Evolutionary conservation across 2,888 invertebrate species (phyloP).

Genomic region (Trichacis sp.): DNA sequence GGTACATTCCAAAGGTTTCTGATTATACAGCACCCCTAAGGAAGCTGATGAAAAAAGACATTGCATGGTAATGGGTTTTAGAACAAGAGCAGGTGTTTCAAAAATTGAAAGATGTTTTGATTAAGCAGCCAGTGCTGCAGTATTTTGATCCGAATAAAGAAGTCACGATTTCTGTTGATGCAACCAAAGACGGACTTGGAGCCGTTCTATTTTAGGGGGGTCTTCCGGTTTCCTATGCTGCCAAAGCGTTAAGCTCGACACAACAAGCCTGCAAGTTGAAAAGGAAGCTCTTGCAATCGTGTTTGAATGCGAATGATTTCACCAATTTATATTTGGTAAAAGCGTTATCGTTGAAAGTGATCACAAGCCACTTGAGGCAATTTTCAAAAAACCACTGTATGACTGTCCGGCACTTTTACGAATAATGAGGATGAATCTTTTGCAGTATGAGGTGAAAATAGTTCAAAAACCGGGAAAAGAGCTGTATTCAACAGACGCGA

Average conservation of each 20-base stretch:
- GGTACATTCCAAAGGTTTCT: constrained; percentile 50
- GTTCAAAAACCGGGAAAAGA: constrained; percentile 37
- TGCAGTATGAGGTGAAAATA: constrained; percentile 26
- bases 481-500: constrained; percentile 33
- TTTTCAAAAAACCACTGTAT: constrained; percentile 49
- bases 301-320: constrained; percentile 44
- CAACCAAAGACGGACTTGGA: constrained; percentile 31
- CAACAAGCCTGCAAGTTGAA: constrained; percentile 48
- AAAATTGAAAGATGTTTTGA: constrained; percentile 37
- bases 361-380: constrained; percentile 35
- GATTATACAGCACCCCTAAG: constrained; percentile 36
- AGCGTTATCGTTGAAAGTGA: constrained; percentile 28
- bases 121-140: constrained; percentile 19
- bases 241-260: constrained; percentile 44
- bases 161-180: constrained; percentile 25
- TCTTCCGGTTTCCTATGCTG: constrained; percentile 47
- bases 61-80: constrained; percentile 48
- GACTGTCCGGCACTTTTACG: constrained; percentile 17
- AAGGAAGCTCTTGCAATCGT: constrained; percentile 49
- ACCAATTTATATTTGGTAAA: constrained; percentile 28
- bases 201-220: constrained; percentile 46
- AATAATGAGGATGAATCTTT: constrained; percentile 29
- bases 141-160: constrained; percentile 22
- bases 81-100: constrained; percentile 44
- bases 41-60: constrained; percentile 45